Percentiles rank a stretch among this genome's conserved stretches.
Conservation (phyloP, 2,888 invertebrate species). For the Germaria angustata region DNA sequence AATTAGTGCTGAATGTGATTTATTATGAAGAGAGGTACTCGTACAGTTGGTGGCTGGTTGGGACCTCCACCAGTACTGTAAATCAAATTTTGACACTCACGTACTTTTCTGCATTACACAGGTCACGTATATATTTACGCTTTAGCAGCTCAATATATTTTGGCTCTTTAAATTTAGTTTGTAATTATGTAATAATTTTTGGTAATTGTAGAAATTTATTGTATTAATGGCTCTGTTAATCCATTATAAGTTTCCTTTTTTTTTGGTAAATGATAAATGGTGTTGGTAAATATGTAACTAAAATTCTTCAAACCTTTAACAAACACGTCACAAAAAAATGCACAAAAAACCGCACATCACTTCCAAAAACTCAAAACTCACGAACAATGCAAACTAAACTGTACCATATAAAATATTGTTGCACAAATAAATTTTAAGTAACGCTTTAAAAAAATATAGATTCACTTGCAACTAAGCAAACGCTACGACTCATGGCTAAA, state of each 20-base stretch:
- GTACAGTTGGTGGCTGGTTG: too few relatives aligned
- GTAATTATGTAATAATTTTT: constrained; percentile 12
- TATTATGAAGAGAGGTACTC: too few relatives aligned
- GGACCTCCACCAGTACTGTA: too few relatives aligned
- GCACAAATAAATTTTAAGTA: constrained; percentile 13
- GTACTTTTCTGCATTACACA: too few relatives aligned
- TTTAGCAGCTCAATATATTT: neutral
- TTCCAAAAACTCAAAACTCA: constrained; percentile 14
- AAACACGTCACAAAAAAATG: neutral
- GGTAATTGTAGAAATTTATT: constrained; percentile 31
- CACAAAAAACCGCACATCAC: constrained; percentile 38
- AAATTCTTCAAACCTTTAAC: constrained; percentile 26
- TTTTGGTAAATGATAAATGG: constrained; percentile 28
- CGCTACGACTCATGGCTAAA: too few relatives aligned
- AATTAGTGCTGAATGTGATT: too few relatives aligned
- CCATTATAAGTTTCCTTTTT: neutral
- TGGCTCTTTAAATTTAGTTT: constrained; percentile 38
- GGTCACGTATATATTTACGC: too few relatives aligned
- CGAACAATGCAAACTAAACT: neutral
- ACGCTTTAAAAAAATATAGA: neutral
- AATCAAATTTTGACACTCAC: too few relatives aligned
- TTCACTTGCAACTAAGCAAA: too few relatives aligned
- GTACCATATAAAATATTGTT: neutral
- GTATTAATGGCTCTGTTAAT: constrained; percentile 7
- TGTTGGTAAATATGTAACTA: constrained; percentile 59